A percentile compares a stretch with the other conserved stretches of the same genome.
phyloP scores from a whole-genome alignment of 2,888 invertebrate genomes.

The Amblyjoppa proteus region DNA sequence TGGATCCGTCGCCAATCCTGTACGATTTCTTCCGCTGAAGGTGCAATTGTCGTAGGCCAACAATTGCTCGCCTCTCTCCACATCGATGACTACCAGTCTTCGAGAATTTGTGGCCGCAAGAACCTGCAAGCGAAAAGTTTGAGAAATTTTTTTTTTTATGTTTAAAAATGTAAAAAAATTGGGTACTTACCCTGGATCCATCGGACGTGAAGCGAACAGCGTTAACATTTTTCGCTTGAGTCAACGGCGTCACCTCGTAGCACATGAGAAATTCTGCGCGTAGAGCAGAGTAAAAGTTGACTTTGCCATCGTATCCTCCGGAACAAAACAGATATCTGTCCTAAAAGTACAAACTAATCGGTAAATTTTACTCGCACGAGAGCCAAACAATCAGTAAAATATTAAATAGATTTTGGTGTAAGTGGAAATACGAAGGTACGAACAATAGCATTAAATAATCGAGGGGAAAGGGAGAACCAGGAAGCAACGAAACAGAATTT shows the following conservation, averaged over 20 bases:
- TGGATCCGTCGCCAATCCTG: slow-evolving; percentile 85
- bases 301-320: slow-evolving; percentile 85
- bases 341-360: slow-evolving; percentile 72
- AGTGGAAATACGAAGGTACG: neutral
- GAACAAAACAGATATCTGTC: slow-evolving; percentile 85
- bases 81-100: slow-evolving; percentile 85
- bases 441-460: neutral
- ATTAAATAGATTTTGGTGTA: neutral
- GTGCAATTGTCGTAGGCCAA: slow-evolving; percentile 86
- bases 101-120: slow-evolving; percentile 85
- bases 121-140: slow-evolving; percentile 78
- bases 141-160: too few species aligned
- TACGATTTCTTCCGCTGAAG: slow-evolving; percentile 84
- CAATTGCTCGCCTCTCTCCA: slow-evolving; percentile 85
- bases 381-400: neutral
- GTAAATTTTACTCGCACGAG: neutral
- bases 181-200: slow-evolving; percentile 81
- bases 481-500: neutral
- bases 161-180: neutral
- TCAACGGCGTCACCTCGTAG: slow-evolving; percentile 84
- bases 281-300: slow-evolving; percentile 85
- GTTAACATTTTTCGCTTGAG: slow-evolving; percentile 84
- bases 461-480: neutral
- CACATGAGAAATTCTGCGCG: slow-evolving; percentile 84
- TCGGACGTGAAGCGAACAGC: slow-evolving; percentile 85